Conservation (phyloP, 2,797 vertebrate species). For the Sarcoramphus papa region DNA sequence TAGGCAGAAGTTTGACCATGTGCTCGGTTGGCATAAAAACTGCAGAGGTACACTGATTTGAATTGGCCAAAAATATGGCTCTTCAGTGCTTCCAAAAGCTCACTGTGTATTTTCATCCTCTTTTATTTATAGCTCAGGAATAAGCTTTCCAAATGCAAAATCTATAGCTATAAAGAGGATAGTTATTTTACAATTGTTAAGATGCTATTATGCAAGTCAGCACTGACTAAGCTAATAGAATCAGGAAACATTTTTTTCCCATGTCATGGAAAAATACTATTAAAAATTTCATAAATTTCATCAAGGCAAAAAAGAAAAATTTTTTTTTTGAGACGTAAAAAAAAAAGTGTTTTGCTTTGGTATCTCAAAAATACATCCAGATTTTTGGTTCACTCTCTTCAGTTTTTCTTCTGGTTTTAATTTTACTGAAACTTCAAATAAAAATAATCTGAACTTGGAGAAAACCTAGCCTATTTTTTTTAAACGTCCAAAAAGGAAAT, state of each 20-base stretch:
- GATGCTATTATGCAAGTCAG: conserved; percentile 7
- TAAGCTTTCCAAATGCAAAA: conserved; percentile 33
- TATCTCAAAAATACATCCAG: background rate
- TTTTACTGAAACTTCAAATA: background rate
- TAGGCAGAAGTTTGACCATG: background rate
- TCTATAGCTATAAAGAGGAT: conserved; percentile 1
- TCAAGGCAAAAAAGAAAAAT: background rate
- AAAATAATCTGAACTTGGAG: background rate
- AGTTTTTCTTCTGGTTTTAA: background rate
- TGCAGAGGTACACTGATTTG: background rate
- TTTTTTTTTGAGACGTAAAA: background rate
- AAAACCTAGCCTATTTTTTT: background rate
- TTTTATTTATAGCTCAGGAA: conserved; percentile 19
- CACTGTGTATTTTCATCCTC: background rate
- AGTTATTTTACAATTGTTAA: conserved; percentile 20
- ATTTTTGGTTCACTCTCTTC: background rate
- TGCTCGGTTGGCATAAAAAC: conserved; percentile 5
- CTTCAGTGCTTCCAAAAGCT: conserved; percentile 15
- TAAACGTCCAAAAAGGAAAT: background rate
- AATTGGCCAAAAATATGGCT: background rate
- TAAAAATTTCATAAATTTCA: background rate
- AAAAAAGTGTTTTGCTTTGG: background rate
- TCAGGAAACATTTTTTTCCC: background rate
- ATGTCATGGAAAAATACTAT: background rate
- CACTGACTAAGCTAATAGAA: background rate